Evolutionary conservation across 2,113 vertebrate species (phyloP), one percentile per base, ranked within the genome.

Genomic region (Petrocephalus zakoni): DNA sequence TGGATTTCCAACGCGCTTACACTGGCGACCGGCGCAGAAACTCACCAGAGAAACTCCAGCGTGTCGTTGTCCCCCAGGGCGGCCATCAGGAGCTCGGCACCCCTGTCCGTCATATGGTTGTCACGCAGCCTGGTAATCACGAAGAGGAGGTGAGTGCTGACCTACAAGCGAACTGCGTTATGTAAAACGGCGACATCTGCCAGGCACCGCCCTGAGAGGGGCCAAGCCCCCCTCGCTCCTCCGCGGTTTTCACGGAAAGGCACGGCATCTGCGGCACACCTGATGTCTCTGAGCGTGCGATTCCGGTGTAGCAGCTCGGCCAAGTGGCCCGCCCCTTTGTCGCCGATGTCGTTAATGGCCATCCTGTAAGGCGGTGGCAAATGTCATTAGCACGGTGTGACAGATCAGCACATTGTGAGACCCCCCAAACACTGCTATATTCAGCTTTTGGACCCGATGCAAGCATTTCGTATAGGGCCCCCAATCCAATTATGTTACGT

Each of bases 321-420:
- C 82, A 93, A 90, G 83, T 53, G 58, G n/a, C 87, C 88, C 5
- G 89, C 92, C 52, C 92, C 92, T 52, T 34, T 47, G n/a, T 92
- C 92, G 34, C 90, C 91, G 85, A 93, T 92, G n/a, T 85, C 52
- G 89, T 93, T 93, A 56, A 93, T 93, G 64, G 92, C 92, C 92
- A 93, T 92, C 88, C 92, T 93, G 85, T 5, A 37, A 55, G 13
- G 22, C 5, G 46, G 46, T 0, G 2, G 46, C 19, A n/a, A 82
- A 37, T 2, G 42, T 19, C n/a, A 37, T 2, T 37, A 1, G 68
- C 22, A 64, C 10, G n/a, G 25, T 2, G 10, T 1, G 2, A 25
- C n/a, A 37, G 29, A 75, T 75, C 68, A 75, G 68, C 46, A 49
- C 11, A n/a, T 11, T 49, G 21, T 83, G 78, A 5, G 8, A 21